Evolutionary conservation across 37 sponge, comb jelly and placozoan genomes (phyloP).

Genomic region (Beroe forskalii): DNA sequence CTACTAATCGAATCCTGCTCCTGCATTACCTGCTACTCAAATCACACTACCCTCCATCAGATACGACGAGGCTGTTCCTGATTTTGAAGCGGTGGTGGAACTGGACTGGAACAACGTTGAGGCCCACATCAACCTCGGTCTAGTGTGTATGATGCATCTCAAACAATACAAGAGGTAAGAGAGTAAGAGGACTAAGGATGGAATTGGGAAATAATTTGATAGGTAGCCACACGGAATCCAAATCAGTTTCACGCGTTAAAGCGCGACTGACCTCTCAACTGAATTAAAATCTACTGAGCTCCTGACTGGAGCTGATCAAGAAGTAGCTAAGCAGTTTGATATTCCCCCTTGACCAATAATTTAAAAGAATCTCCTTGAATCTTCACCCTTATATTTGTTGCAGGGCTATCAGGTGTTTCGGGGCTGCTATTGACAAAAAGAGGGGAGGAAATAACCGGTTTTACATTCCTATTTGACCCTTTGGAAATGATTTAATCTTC

Average conservation of each 20-base stretch:
- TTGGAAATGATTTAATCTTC: too few species aligned
- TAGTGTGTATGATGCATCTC: conserved; percentile 70
- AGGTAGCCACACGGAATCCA: not conserved
- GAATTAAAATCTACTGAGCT: too few species aligned
- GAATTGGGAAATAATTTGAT: not conserved
- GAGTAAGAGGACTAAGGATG: not conserved
- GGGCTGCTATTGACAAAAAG: conserved; percentile 69
- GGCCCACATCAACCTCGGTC: conserved; percentile 79
- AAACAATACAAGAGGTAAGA: conserved; percentile 65
- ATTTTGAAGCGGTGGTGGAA: conserved; percentile 74
- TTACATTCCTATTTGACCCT: too few species aligned
- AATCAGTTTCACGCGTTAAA: too few species aligned
- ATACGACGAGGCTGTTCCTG: conserved; percentile 82
- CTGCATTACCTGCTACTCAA: not conserved
- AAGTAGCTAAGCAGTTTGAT: too few species aligned
- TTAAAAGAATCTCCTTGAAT: too few species aligned
- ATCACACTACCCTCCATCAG: conserved; percentile 62
- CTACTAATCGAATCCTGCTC: too few species aligned
- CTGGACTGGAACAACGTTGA: conserved; percentile 71
- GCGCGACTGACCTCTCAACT: too few species aligned
- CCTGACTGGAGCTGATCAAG: too few species aligned
- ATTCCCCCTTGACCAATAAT: too few species aligned
- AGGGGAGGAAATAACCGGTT: too few species aligned
- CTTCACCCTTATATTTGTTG: too few species aligned
- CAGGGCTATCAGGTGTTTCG: conserved; percentile 74